Conservation (phyloP, 2,888 invertebrate genomes). For the Oscheius sp. region DNA sequence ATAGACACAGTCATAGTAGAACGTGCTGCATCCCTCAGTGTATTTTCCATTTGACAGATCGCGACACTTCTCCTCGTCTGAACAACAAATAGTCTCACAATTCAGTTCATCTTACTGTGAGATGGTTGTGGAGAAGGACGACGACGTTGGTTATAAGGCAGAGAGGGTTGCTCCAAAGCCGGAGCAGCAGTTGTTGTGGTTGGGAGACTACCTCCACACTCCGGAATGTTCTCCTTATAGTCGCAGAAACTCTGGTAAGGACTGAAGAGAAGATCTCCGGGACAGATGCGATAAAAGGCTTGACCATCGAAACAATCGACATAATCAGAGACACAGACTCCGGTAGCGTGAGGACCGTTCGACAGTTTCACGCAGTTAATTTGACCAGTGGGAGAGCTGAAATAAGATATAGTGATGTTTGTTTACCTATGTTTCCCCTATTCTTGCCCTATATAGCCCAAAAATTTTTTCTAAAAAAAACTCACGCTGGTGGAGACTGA, state of each 20-base stretch:
- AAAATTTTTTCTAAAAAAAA: no score
- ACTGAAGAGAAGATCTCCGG: not conserved
- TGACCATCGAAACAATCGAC: constrained; percentile 36
- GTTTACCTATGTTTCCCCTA: no score
- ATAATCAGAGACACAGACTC: constrained; percentile 35
- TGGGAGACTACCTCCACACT: not conserved
- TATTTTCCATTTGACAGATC: constrained; percentile 42
- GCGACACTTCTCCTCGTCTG: constrained; percentile 32
- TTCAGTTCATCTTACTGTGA: not conserved
- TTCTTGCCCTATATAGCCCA: no score
- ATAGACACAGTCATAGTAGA: constrained; percentile 37
- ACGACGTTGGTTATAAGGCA: not conserved
- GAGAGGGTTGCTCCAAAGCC: not conserved
- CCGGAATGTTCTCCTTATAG: not conserved
- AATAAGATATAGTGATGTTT: no score
- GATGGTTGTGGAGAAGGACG: not conserved
- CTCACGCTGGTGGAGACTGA: not conserved
- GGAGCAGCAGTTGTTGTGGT: constrained; percentile 4
- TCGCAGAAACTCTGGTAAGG: not conserved
- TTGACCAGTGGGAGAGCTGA: not conserved
- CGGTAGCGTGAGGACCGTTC: constrained; percentile 42
- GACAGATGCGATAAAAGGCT: not conserved
- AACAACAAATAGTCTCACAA: not conserved
- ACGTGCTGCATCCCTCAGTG: constrained; percentile 32
- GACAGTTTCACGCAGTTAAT: constrained; percentile 29